Evolutionary conservation across 2,888 invertebrate species (phyloP).

Genomic region (Cetonia aurata): DNA sequence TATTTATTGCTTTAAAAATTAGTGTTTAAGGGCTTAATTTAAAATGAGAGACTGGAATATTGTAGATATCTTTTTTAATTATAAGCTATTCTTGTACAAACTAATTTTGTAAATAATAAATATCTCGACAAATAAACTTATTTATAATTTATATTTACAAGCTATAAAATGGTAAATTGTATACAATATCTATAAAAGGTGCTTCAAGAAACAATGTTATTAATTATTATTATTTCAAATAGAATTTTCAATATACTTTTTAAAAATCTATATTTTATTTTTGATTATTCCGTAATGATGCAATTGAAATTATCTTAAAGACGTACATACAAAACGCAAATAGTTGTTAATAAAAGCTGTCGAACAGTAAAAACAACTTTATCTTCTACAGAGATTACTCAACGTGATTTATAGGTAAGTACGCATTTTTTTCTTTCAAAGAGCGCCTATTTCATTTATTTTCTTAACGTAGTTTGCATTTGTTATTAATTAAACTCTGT

Average conservation of each 20-base stretch:
- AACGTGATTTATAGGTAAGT: too few species aligned
- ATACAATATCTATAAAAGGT: slow-evolving; percentile 40
- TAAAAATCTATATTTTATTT: slow-evolving; percentile 5
- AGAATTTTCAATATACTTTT: slow-evolving; percentile 27
- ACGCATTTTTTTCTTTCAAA: too few species aligned
- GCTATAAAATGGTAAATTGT: slow-evolving; percentile 38
- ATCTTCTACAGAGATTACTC: too few species aligned
- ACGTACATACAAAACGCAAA: slow-evolving; percentile 1
- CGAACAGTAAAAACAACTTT: background rate
- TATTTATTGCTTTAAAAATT: background rate
- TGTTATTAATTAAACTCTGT: too few species aligned
- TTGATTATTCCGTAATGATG: slow-evolving; percentile 11
- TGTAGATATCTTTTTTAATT: slow-evolving; percentile 41
- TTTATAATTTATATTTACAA: slow-evolving; percentile 37
- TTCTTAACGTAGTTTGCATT: too few species aligned
- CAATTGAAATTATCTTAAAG: background rate
- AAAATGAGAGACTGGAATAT: slow-evolving; percentile 17
- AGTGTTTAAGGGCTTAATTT: background rate
- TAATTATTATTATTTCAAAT: slow-evolving; percentile 5
- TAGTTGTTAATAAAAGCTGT: slow-evolving; percentile 5
- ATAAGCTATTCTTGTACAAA: slow-evolving; percentile 42
- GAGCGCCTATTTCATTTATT: too few species aligned
- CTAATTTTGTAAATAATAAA: slow-evolving; percentile 44
- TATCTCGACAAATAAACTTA: slow-evolving; percentile 39
- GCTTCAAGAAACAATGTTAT: slow-evolving; percentile 32